Conservation (phyloP, 2,888 invertebrate genomes). For the Ormyrus thymus region DNA sequence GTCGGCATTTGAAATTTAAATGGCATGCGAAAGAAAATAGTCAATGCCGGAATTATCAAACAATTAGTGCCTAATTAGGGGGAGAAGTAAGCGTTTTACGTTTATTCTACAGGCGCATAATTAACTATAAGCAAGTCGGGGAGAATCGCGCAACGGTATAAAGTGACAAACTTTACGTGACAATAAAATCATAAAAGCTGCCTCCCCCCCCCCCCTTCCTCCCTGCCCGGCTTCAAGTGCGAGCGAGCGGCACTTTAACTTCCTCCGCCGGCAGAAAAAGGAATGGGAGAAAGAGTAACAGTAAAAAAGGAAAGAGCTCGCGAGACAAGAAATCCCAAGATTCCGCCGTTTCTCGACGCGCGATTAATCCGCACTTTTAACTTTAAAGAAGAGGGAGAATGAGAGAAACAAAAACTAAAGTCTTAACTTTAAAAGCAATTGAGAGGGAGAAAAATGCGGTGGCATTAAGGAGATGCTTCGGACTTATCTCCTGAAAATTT, state of each 20-base stretch:
- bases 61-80: slow-evolving; percentile 46
- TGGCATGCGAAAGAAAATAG: not conserved
- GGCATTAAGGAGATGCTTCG: slow-evolving; percentile 3
- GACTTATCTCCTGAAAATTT: too few relatives aligned
- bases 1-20: slow-evolving; percentile 6
- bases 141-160: slow-evolving; percentile 25
- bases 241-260: slow-evolving; percentile 42
- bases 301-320: slow-evolving; percentile 6
- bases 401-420: not conserved
- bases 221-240: slow-evolving; percentile 17
- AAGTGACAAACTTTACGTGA: slow-evolving; percentile 50
- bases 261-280: not conserved
- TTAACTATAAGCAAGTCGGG: slow-evolving; percentile 34
- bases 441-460: not conserved
- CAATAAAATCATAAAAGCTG: slow-evolving; percentile 52
- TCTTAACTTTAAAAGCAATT: slow-evolving; percentile 13
- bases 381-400: slow-evolving; percentile 30
- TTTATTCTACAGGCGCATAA: slow-evolving; percentile 34
- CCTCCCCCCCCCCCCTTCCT: too few relatives aligned
- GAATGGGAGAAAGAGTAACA: not conserved
- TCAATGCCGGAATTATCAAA: slow-evolving; percentile 30
- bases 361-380: slow-evolving; percentile 46
- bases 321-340: slow-evolving; percentile 34
- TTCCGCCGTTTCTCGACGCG: slow-evolving; percentile 36
- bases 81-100: slow-evolving; percentile 19